Evolutionary conservation across 2,888 invertebrate species (phyloP), one percentile per base, ranked within the genome.

Genomic region (Malthinus seriepunctatus): DNA sequence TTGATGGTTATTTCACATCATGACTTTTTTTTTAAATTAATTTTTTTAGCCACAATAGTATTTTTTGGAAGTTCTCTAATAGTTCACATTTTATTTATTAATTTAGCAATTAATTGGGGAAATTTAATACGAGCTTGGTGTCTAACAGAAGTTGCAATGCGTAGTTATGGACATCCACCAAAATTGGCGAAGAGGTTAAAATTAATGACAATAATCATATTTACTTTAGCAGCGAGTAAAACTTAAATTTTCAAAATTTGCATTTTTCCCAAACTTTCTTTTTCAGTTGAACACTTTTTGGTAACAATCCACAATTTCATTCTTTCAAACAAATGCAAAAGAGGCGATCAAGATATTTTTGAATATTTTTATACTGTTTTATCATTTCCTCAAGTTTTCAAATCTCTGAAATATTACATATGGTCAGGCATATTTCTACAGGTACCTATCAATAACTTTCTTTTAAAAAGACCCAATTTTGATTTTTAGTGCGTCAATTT

Each of bases 341-440:
- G 10, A 11, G 32, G 31, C 9, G 15, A 39, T 8, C 31, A 32
- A 35, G 52, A 48, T 10, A 47, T 53, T 14, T 46, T 56, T 34
- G 37, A 58, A 14, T 58, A 51, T 14, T 55, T 44, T 9, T 63
- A 60, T 42, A 60, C 51, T 9, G 10, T 11, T 8, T 44, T 44
- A 10, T 75, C 76, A 5, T 79, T 76, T 70, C 79, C 80, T 1
- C 80, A 82, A 77, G 76, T 84, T 12, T 83, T 83, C 62, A 71
- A 78, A 0, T 77, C 76, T 56, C 79, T 80, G 0, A 54, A 73
- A 0, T 84, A 80, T 64, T 73, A 74, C 14, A 53, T 73, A 1
- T 80, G 81, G 79, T 81, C 81, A 60, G 86, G 78, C 37, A 76
- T 68, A 6, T 73, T 66, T 63, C 76, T 71, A 51, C 78, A 71